These are phyloP conservation scores for Lepilemur ruficaudatus DNA, from an alignment of 2,797 vertebrate species.

Conservation along the genomic window DNA sequence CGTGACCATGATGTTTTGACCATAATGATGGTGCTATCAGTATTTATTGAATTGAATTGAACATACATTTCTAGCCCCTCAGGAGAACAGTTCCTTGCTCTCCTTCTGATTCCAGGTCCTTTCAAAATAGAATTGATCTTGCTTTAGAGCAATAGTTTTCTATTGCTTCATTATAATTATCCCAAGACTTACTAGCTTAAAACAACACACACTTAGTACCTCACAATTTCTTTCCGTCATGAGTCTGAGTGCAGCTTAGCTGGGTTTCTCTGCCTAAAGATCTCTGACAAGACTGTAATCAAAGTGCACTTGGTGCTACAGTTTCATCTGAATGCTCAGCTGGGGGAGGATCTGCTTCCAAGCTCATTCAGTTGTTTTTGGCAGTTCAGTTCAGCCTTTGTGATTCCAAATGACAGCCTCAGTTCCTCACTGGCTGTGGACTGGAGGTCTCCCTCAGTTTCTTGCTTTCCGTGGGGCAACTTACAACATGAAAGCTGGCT, in stretches of 20 bases:
- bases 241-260: neutral
- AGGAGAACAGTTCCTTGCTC: neutral
- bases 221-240: neutral
- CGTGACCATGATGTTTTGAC: neutral
- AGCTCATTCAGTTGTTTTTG: too few species aligned
- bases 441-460: neutral
- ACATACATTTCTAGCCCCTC: neutral
- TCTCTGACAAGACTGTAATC: neutral
- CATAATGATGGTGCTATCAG: neutral
- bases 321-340: too few species aligned
- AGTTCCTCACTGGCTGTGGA: neutral
- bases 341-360: too few species aligned
- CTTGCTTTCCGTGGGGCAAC: neutral
- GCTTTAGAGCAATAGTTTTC: neutral
- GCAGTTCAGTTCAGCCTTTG: neutral
- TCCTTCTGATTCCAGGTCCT: neutral
- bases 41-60: neutral
- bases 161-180: neutral
- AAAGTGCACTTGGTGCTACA: neutral
- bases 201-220: neutral
- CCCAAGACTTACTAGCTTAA: neutral
- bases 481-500: neutral
- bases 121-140: neutral
- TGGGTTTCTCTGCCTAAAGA: neutral
- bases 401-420: too few species aligned